phyloP scores from a whole-genome alignment of 1,140 invertebrate genomes.

The Trachymyrmex cornetzi region DNA sequence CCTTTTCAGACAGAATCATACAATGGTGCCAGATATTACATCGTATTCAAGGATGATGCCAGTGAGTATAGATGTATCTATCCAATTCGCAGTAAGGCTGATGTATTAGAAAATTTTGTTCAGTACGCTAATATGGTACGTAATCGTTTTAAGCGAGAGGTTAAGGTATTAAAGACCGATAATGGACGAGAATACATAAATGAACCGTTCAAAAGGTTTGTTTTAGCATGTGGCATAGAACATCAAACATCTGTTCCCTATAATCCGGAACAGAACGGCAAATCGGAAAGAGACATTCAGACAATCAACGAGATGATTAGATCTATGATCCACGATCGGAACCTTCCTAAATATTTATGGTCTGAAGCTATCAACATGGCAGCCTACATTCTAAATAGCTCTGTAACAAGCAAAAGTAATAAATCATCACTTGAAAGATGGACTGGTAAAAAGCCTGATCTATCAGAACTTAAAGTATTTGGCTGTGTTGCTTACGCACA shows the following conservation, averaged over 20 bases:
- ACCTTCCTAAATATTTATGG: conserved; percentile 8
- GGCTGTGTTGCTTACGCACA: background rate
- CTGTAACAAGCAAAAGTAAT: background rate
- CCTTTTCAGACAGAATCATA: background rate
- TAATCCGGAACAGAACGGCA: background rate
- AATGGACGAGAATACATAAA: background rate
- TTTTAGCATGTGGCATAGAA: background rate
- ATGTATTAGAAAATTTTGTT: background rate
- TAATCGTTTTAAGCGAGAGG: background rate
- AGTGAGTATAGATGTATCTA: conserved; percentile 19
- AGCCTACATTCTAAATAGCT: background rate
- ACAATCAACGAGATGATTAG: conserved; percentile 7
- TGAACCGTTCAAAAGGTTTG: background rate
- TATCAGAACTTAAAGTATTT: background rate
- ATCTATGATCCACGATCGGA: background rate
- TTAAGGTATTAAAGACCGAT: background rate
- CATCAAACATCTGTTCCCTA: background rate
- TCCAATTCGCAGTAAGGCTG: background rate
- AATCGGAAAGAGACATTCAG: conserved; percentile 2
- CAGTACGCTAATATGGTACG: background rate
- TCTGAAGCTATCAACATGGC: conserved; percentile 5
- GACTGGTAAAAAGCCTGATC: background rate
- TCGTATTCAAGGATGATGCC: conserved; percentile 10
- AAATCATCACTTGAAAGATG: background rate
- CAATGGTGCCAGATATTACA: background rate